Percentiles rank a stretch among this genome's conserved stretches.
Conservation (phyloP, 1,140 invertebrate species). For the Zaprionus lachaisei region DNA sequence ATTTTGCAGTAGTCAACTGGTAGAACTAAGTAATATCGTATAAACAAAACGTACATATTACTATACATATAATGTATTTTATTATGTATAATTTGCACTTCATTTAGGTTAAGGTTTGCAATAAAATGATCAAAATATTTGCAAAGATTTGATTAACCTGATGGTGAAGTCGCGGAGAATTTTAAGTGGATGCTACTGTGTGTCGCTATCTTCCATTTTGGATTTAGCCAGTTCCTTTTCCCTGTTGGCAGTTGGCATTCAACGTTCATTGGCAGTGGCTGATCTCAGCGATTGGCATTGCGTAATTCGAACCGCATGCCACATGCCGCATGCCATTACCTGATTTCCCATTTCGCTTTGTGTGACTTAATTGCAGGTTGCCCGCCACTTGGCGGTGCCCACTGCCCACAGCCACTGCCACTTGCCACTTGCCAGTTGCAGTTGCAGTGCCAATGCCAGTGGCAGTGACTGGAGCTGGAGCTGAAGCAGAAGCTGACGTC, state of each 20-base stretch:
- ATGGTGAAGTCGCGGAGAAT: no score
- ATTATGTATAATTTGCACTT: no score
- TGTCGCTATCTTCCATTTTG: neutral
- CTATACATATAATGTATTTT: no score
- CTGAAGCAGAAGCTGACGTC: conserved; percentile 19
- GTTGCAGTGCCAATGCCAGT: conserved; percentile 23
- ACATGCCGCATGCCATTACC: conserved; percentile 14
- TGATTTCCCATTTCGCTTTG: conserved; percentile 20
- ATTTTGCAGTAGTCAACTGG: no score
- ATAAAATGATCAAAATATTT: no score
- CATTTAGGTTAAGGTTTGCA: no score
- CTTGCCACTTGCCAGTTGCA: neutral
- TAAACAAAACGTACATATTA: no score
- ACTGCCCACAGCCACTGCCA: conserved; percentile 1
- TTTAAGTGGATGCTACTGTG: no score
- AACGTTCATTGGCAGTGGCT: no score
- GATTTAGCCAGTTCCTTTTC: no score
- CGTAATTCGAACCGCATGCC: conserved; percentile 34
- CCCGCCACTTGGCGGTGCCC: conserved; percentile 13
- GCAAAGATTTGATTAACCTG: no score
- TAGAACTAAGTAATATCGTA: no score
- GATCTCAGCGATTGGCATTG: conserved; percentile 34
- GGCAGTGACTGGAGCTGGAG: conserved; percentile 33
- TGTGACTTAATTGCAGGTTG: conserved; percentile 70
- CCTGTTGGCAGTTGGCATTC: neutral